Evolutionary conservation across 2,888 invertebrate genomes (phyloP).

Genomic region (Volucella zonaria): DNA sequence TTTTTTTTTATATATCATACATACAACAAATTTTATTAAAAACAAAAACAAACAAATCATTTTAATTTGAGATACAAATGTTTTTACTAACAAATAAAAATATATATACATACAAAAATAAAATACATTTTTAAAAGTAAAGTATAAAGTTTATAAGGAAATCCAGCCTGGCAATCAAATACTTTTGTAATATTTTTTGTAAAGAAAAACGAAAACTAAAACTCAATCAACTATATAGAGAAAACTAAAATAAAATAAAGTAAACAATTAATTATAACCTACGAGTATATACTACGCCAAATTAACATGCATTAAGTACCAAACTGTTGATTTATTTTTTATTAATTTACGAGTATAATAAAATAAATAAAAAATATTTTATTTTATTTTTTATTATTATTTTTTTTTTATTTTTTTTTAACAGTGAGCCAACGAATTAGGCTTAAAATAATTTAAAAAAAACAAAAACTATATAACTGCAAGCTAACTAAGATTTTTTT

Average conservation of each 20-base stretch:
- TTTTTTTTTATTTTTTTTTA: slow-evolving; percentile 58
- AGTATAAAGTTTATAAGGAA: slow-evolving; percentile 45
- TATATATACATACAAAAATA: slow-evolving; percentile 2
- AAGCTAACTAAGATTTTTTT: slow-evolving; percentile 49
- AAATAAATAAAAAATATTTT: too few relatives aligned
- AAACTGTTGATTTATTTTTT: slow-evolving; percentile 71
- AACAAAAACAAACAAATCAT: slow-evolving; percentile 27
- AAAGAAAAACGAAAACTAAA: slow-evolving; percentile 44
- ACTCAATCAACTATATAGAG: slow-evolving; percentile 53
- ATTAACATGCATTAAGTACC: slow-evolving; percentile 74
- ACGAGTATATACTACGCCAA: slow-evolving; percentile 68
- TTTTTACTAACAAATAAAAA: slow-evolving; percentile 56
- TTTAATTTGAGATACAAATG: slow-evolving; percentile 58
- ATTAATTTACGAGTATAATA: slow-evolving; percentile 25
- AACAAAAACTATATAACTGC: slow-evolving; percentile 47
- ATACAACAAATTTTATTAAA: slow-evolving; percentile 66
- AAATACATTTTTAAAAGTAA: slow-evolving; percentile 45
- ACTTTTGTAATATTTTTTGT: slow-evolving; percentile 59
- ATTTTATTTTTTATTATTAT: slow-evolving; percentile 46
- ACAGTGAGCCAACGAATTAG: slow-evolving; percentile 72
- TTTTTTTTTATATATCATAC: slow-evolving; percentile 61
- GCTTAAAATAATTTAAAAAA: slow-evolving; percentile 54
- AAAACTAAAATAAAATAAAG: slow-evolving; percentile 51
- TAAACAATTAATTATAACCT: slow-evolving; percentile 60
- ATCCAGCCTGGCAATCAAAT: slow-evolving; percentile 58